Evolutionary conservation across 2,888 invertebrate species (phyloP).

Genomic region (Parelbella ahira): DNA sequence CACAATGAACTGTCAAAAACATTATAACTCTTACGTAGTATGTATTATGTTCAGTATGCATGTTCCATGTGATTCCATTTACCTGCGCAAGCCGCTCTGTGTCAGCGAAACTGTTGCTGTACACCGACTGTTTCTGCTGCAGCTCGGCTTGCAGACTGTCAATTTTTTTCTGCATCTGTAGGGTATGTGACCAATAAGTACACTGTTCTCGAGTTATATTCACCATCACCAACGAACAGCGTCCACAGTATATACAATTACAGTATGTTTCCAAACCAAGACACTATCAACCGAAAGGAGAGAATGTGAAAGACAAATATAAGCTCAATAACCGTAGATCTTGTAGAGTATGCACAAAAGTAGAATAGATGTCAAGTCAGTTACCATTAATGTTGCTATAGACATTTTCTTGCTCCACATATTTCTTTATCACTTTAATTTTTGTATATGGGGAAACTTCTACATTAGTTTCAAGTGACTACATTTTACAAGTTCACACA

Average conservation of each 20-base stretch:
- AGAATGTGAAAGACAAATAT: slow-evolving; percentile 4
- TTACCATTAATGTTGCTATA: too few relatives aligned
- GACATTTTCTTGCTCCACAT: too few relatives aligned
- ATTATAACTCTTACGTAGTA: too few relatives aligned
- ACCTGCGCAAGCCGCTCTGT: slow-evolving; percentile 64
- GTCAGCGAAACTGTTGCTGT: slow-evolving; percentile 61
- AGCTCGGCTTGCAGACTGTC: slow-evolving; percentile 68
- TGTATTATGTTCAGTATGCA: background rate
- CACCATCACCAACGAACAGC: slow-evolving; percentile 16
- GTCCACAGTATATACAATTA: slow-evolving; percentile 1
- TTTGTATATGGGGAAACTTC: too few relatives aligned
- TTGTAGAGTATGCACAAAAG: too few relatives aligned
- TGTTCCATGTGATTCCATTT: too few relatives aligned
- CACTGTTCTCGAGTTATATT: background rate
- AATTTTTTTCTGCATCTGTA: slow-evolving; percentile 77
- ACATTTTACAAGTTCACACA: too few relatives aligned
- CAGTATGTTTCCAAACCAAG: background rate
- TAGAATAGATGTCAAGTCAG: too few relatives aligned
- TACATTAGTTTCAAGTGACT: too few relatives aligned
- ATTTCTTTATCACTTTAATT: too few relatives aligned
- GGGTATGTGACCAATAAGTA: background rate
- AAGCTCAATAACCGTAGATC: too few relatives aligned
- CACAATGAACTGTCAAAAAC: too few relatives aligned
- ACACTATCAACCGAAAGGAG: slow-evolving; percentile 15
- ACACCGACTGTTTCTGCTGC: slow-evolving; percentile 51